Evolutionary conservation across 1,140 invertebrate genomes (phyloP).

Genomic region (Ips typographus): DNA sequence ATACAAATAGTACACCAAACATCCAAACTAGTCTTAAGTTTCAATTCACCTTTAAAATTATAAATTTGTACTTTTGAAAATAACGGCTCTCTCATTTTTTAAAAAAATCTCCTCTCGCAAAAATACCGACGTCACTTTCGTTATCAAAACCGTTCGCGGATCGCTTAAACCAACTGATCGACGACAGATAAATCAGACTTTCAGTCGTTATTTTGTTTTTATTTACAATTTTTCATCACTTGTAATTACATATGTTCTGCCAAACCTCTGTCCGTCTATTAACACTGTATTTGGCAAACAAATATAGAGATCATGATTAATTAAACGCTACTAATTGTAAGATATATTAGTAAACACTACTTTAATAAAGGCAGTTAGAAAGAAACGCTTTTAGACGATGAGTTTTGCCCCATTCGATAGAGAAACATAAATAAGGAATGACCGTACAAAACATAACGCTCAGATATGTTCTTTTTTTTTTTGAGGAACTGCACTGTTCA

Average conservation of each 20-base stretch:
- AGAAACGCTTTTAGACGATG: no score
- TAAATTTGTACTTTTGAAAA: slow-evolving; percentile 50
- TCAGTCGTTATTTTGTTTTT: slow-evolving; percentile 37
- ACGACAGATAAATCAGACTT: slow-evolving; percentile 43
- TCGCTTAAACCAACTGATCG: slow-evolving; percentile 43
- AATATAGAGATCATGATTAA: slow-evolving; percentile 36
- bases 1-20: slow-evolving; percentile 50
- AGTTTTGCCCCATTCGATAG: no score
- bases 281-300: slow-evolving; percentile 29
- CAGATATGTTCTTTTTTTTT: no score
- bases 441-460: no score
- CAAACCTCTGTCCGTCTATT: slow-evolving; percentile 27
- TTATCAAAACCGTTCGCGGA: slow-evolving; percentile 39
- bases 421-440: no score
- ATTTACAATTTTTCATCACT: slow-evolving; percentile 34
- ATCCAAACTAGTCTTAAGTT: slow-evolving; percentile 46
- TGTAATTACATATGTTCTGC: slow-evolving; percentile 20
- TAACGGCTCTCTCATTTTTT: slow-evolving; percentile 38
- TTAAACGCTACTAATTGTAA: slow-evolving; percentile 24
- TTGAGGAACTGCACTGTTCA: no score
- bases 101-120: slow-evolving; percentile 39
- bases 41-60: slow-evolving; percentile 45
- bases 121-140: slow-evolving; percentile 37
- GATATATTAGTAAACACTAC: no score
- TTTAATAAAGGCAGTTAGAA: no score